A percentile compares a stretch with the other conserved stretches of the same genome.
Evolutionary conservation across 2,113 vertebrate species (phyloP).

Genomic region (Ranitomeya imitator): DNA sequence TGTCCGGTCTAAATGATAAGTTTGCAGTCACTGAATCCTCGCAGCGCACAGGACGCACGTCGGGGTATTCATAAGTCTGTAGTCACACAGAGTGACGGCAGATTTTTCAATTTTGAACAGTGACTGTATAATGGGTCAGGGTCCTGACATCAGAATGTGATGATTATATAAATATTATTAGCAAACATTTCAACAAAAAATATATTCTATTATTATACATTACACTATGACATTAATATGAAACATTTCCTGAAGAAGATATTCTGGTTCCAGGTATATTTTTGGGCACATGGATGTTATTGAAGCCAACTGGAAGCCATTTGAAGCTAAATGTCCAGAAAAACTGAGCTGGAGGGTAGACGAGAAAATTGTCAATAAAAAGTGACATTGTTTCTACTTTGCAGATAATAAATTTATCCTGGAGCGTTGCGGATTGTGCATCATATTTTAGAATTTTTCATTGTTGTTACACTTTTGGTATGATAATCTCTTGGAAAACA

Average conservation of each 20-base stretch:
- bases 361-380: neutral
- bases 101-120: too few relatives aligned
- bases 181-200: too few relatives aligned
- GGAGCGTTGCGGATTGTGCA: neutral
- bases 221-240: neutral
- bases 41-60: too few relatives aligned
- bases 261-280: neutral
- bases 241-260: neutral
- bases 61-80: too few relatives aligned
- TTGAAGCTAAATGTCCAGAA: neutral
- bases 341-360: neutral
- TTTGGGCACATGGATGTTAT: neutral
- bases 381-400: neutral
- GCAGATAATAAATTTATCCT: neutral
- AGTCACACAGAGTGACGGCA: too few relatives aligned
- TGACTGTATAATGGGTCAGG: too few relatives aligned
- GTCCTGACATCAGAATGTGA: too few relatives aligned
- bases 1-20: too few relatives aligned
- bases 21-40: too few relatives aligned
- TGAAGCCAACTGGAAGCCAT: neutral
- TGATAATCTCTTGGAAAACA: neutral
- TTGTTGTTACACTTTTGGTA: neutral
- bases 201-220: too few relatives aligned
- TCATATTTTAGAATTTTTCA: neutral
- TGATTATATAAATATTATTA: too few relatives aligned